Evolutionary conservation across 1,140 invertebrate genomes (phyloP).

Genomic region (Dinothrombium tinctorium): DNA sequence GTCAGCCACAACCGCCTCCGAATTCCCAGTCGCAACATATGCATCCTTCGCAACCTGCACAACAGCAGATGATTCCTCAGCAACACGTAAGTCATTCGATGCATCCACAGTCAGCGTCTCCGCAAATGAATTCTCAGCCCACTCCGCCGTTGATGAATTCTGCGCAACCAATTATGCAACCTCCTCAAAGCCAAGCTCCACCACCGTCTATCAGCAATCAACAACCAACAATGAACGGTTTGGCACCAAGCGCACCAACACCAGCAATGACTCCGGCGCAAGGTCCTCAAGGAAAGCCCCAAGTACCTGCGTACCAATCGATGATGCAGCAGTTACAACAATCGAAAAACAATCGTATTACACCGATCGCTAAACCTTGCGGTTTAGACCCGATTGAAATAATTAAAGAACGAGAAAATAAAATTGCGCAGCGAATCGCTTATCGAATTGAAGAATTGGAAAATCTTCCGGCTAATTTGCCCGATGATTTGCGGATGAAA

Average conservation of each 20-base stretch:
- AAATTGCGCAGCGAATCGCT: slow-evolving; percentile 54
- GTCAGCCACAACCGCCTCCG: too few relatives aligned
- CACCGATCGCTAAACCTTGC: slow-evolving; percentile 64
- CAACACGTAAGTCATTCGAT: too few relatives aligned
- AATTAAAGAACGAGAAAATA: slow-evolving; percentile 70
- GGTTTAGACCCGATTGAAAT: slow-evolving; percentile 81
- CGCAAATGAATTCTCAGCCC: too few relatives aligned
- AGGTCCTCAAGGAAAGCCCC: slow-evolving; percentile 12
- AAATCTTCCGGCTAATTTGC: slow-evolving; percentile 57
- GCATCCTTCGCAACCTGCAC: slow-evolving; percentile 9
- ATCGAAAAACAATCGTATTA: slow-evolving; percentile 35
- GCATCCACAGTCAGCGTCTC: neutral
- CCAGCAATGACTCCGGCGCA: neutral
- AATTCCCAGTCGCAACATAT: too few relatives aligned
- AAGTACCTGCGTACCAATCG: slow-evolving; percentile 18
- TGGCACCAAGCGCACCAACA: neutral
- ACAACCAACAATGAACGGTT: too few relatives aligned
- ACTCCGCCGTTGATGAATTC: too few relatives aligned
- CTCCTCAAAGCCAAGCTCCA: too few relatives aligned
- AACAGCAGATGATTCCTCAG: slow-evolving; percentile 3
- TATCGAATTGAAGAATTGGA: slow-evolving; percentile 58
- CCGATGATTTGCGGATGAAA: slow-evolving; percentile 69
- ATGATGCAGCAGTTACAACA: slow-evolving; percentile 15
- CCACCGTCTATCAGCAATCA: too few relatives aligned
- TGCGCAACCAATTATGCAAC: too few relatives aligned